phyloP scores from a whole-genome alignment of 1,140 invertebrate species.

The Maniola jurtina region DNA sequence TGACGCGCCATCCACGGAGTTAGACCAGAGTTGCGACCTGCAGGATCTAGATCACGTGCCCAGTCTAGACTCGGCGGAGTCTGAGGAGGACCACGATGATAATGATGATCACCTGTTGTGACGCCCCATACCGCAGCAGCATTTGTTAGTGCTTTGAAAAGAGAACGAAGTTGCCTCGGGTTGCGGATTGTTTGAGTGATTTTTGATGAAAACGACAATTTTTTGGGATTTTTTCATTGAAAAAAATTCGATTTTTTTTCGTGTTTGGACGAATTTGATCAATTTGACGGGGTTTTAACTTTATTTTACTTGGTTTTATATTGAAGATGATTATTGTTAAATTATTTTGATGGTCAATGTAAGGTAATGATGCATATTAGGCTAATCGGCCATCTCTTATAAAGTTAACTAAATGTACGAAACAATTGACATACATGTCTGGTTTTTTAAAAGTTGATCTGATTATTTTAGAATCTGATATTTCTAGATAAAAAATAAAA shows the following conservation, averaged over 20 bases:
- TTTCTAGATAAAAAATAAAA: too few species aligned
- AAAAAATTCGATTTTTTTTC: too few species aligned
- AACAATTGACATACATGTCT: too few species aligned
- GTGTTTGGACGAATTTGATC: too few species aligned
- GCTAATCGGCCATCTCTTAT: not conserved
- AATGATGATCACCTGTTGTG: slow-evolving; percentile 72
- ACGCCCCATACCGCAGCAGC: slow-evolving; percentile 63
- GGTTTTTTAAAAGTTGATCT: too few species aligned
- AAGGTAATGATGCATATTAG: not conserved
- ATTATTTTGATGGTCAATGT: too few species aligned
- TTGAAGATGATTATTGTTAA: too few species aligned
- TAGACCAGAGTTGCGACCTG: slow-evolving; percentile 61
- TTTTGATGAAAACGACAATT: not conserved
- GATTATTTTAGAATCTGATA: too few species aligned
- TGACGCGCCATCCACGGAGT: slow-evolving; percentile 65
- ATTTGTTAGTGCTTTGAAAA: slow-evolving; percentile 69
- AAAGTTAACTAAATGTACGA: too few species aligned
- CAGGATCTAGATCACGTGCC: slow-evolving; percentile 68
- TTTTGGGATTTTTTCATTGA: too few species aligned
- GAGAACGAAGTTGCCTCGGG: slow-evolving; percentile 43
- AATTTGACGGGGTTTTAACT: too few species aligned
- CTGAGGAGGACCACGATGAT: slow-evolving; percentile 73
- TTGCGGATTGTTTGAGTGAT: slow-evolving; percentile 19
- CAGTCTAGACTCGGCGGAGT: slow-evolving; percentile 67
- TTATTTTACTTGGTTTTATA: too few species aligned